Conservation (phyloP, 2,113 vertebrate species). For the Egretta garzetta region DNA sequence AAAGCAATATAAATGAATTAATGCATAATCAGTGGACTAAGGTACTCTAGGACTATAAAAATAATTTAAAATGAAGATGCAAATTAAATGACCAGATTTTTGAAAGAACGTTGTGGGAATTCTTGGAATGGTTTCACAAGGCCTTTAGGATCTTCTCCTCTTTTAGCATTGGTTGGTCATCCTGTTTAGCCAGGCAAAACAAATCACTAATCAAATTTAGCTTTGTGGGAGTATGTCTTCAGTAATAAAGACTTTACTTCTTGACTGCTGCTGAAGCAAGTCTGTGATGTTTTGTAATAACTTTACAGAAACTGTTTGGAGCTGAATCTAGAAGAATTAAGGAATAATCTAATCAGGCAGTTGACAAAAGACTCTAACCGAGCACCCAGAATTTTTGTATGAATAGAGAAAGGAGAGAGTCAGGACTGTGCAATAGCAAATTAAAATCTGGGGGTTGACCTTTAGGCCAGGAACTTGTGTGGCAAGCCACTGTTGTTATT, state of each 20-base stretch:
- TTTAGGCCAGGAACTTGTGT: not conserved
- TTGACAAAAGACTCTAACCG: not conserved
- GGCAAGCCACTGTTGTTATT: not conserved
- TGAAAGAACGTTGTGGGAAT: not conserved
- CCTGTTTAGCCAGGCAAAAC: not conserved
- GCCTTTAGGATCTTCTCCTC: not conserved
- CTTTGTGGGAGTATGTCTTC: not conserved
- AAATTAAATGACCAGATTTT: not conserved
- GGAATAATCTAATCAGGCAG: not conserved
- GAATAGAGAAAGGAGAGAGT: not conserved
- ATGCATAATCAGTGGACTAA: not conserved
- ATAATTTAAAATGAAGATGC: not conserved
- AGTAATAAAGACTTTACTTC: not conserved
- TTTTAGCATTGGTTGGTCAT: not conserved
- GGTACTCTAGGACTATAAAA: not conserved
- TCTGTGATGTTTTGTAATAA: not conserved
- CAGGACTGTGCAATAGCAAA: not conserved
- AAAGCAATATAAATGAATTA: conserved; percentile 13
- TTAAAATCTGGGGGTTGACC: not conserved
- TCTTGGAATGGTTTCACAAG: not conserved
- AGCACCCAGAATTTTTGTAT: not conserved
- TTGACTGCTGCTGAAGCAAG: not conserved
- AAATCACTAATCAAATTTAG: not conserved
- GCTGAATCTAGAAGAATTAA: not conserved
- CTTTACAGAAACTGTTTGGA: not conserved